Base-by-base conservation (phyloP, 1,140 invertebrate species). In the Palaemon carinicauda region DNA sequence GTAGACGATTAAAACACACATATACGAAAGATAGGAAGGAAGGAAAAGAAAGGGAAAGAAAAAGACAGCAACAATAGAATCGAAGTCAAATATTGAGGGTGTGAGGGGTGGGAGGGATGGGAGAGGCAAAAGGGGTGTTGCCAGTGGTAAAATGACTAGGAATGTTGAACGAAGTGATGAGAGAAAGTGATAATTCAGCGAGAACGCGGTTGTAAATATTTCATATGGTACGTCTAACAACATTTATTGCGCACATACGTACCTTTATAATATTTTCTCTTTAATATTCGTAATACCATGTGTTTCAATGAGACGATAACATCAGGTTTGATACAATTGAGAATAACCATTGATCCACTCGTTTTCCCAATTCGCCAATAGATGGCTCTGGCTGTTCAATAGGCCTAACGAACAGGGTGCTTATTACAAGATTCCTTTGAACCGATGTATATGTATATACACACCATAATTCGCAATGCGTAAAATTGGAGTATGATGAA, bases 71-170 rank as follows among this genome's bases (percentile, higher is more conserved):
- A 73, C 51, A 79, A 79, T 41, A 86, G 77, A 80, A 80, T 86
- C 77, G 77, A 86, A 86, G 80, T 86, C 83, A 86, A 86, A 86
- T 86, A 86, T 86, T 86, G 83, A 86, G 78, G 82, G 53, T 73
- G 54, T 21, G 29, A 71, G 15, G n/a, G 54, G 79, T 21, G 21
- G 54, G 79, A 24, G 21, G 14, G 74, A 12, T 41, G 41, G 41
- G 41, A 56, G 51, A 33, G 78, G 52, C 53, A 80, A 60, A 7
- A 50, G 5, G 69, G 41, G 29, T n/a, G 80, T 15, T 86, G 83
- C 83, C 83, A 86, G 83, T 80, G 77, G 83, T 86, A 86, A 52
- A 80, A 86, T 69, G 65, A 27, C 65, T 69, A 27, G 24, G 24
- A 24, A 27, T 69, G 24, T 69, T 69, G 24, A 24, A 17, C 65